These are phyloP conservation scores for Heliconius nattereri DNA, from an alignment of 1,140 invertebrate genomes.

Conservation along the genomic window DNA sequence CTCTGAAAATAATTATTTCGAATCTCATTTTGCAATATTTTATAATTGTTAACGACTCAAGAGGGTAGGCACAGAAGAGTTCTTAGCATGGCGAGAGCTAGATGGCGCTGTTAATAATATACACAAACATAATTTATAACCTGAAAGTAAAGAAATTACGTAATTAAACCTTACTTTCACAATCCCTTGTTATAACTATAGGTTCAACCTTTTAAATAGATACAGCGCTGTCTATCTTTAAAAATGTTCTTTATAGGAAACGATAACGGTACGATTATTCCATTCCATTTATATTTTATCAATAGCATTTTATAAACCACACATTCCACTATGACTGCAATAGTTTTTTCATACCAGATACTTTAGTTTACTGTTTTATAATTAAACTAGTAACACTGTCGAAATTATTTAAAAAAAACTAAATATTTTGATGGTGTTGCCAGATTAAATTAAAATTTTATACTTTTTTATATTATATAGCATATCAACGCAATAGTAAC, in stretches of 20 bases:
- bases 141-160: neutral
- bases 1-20: slow-evolving; percentile 60
- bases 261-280: slow-evolving; percentile 37
- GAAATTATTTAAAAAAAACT: neutral
- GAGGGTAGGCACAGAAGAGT: slow-evolving; percentile 28
- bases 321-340: slow-evolving; percentile 60
- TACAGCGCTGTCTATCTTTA: slow-evolving; percentile 44
- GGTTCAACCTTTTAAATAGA: neutral
- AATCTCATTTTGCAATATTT: slow-evolving; percentile 65
- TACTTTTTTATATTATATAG: slow-evolving; percentile 21
- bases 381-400: slow-evolving; percentile 36
- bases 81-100: slow-evolving; percentile 19
- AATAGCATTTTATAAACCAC: slow-evolving; percentile 47
- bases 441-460: slow-evolving; percentile 15
- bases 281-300: slow-evolving; percentile 55
- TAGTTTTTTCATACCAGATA: slow-evolving; percentile 53
- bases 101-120: slow-evolving; percentile 37
- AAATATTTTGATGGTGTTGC: slow-evolving; percentile 8
- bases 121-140: neutral
- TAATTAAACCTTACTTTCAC: neutral
- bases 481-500: slow-evolving; percentile 36
- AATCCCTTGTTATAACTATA: neutral
- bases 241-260: slow-evolving; percentile 11
- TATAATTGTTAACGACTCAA: slow-evolving; percentile 38
- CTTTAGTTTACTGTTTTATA: slow-evolving; percentile 39